Evolutionary conservation across 1,140 invertebrate species (phyloP), one percentile per base, ranked within the genome.

Genomic region (Holotrichia oblita): DNA sequence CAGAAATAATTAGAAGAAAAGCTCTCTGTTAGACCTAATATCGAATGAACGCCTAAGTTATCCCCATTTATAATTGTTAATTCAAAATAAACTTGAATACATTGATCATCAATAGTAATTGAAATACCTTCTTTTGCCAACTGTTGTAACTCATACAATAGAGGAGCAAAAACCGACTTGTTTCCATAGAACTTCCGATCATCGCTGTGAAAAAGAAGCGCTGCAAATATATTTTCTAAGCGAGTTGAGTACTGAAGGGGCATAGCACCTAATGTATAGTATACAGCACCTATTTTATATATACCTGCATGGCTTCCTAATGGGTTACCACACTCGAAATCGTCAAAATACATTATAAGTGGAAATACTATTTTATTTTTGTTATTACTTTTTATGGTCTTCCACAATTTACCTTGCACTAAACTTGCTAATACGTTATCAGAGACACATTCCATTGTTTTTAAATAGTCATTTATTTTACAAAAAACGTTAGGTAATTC

Each of bases 161-260:
- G 27, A 20, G 40, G 75, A 8, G 12, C 44, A 76, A 76, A 76
- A 12, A 55, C 20, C 10, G 34, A 17, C 17, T 44, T 42, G 20
- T 48, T n/a, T 44, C 41, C 75, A 27, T n/a, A 44, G 7, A 14
- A 10, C 17, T 40, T 24, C 24, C 40, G 20, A 55, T 76, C 75
- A 76, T 34, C 10, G 10, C 10, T 17, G 12, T 76, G 20, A 22
- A 17, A 55, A n/a, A 76, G 40, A 7, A 10, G 34, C 17, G 75
- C 75, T 76, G 48, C 6, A 20, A 76, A 76, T 44, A 76, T 76
- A 27, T 76, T 76, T 48, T 76, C 75, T 55, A 76, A 76, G 1
- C 24, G 40, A 17, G 20, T 17, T n/a, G 17, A 6, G 24, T 76
- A 76, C 44, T 44, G 12, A n/a, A 41, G 75, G 14, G 75, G 75